Percentiles rank a stretch among this genome's conserved stretches.
Evolutionary conservation across 2,888 invertebrate species (phyloP).

Genomic region (Atethmia centrago): DNA sequence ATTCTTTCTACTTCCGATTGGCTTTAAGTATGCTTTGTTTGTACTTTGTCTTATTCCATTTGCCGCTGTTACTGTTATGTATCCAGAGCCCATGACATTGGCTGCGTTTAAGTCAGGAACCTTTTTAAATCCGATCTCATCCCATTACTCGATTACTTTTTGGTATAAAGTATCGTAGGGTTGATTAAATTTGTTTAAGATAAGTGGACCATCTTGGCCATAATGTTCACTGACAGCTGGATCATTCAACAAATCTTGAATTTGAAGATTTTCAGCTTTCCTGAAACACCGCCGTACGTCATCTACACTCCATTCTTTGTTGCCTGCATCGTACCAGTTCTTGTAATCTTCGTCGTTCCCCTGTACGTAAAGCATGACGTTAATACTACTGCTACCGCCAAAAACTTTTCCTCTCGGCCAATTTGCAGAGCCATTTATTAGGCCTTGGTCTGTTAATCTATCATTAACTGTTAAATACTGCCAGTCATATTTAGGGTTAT

Average conservation of each 20-base stretch:
- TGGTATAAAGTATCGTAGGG: slow-evolving; percentile 76
- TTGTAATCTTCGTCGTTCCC: slow-evolving; percentile 88
- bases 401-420: slow-evolving; percentile 92
- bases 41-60: slow-evolving; percentile 87
- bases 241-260: slow-evolving; percentile 67
- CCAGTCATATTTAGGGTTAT: slow-evolving; percentile 92
- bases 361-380: slow-evolving; percentile 90
- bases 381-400: slow-evolving; percentile 90
- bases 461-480: slow-evolving; percentile 95
- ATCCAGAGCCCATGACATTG: slow-evolving; percentile 85
- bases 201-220: slow-evolving; percentile 83
- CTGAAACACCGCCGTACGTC: slow-evolving; percentile 85
- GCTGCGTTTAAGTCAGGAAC: slow-evolving; percentile 82
- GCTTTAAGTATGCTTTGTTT: slow-evolving; percentile 89
- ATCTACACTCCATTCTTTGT: slow-evolving; percentile 89
- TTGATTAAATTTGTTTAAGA: slow-evolving; percentile 83
- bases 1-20: slow-evolving; percentile 58
- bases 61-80: slow-evolving; percentile 83
- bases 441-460: slow-evolving; percentile 92
- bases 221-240: slow-evolving; percentile 70
- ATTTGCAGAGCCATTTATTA: slow-evolving; percentile 71
- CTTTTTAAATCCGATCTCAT: slow-evolving; percentile 82
- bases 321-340: slow-evolving; percentile 88
- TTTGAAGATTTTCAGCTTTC: slow-evolving; percentile 86
- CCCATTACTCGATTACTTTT: slow-evolving; percentile 78